Base-by-base conservation (phyloP, 2,113 vertebrate species). In the Copsychus sechellarum region DNA sequence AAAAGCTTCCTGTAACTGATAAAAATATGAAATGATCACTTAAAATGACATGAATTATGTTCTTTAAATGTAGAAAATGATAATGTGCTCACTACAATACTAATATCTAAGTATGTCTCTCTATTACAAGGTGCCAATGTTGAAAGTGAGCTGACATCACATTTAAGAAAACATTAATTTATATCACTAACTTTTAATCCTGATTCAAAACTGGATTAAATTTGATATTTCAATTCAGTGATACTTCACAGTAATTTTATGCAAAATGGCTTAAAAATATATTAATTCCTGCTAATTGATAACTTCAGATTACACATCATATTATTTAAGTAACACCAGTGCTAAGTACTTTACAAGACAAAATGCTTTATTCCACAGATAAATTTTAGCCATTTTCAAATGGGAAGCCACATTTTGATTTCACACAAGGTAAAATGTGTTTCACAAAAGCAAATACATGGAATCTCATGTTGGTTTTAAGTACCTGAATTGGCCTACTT, bases 81-180 rank as follows among this genome's bases (percentile, higher is more conserved):
- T 66, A 58, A 58, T 7, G 6, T 0, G 0, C 53, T 67, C 45
- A 72, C 26, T 54, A 42, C 20, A 87, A 69, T 21, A 53, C 12
- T 42, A 9, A 28, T 13, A 24, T 17, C 11, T 65, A 31, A 79
- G 61, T 81, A 38, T 2, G 2, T 25, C 65, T n/a, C 53, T 34
- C 5, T 26, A 77, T 14, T 23, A 80, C 17, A 36, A 76, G 90
- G 40, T 21, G 47, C 21, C 42, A 50, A 33, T 31, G 14, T 31
- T 88, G 25, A 81, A 82, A 67, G 33, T 23, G 16, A 21, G 11
- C 57, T 79, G 34, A 53, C 28, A 58, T 34, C 40, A 51, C 16
- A 36, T 54, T 58, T 58, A 86, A 56, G 19, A 67, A 48, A 53
- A 79, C 22, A 72, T 31, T 62, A 66, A 66, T 78, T 92, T 58